Evolutionary conservation across 2,113 vertebrate genomes (phyloP).

Genomic region (Leptobrachium ailaonicum): DNA sequence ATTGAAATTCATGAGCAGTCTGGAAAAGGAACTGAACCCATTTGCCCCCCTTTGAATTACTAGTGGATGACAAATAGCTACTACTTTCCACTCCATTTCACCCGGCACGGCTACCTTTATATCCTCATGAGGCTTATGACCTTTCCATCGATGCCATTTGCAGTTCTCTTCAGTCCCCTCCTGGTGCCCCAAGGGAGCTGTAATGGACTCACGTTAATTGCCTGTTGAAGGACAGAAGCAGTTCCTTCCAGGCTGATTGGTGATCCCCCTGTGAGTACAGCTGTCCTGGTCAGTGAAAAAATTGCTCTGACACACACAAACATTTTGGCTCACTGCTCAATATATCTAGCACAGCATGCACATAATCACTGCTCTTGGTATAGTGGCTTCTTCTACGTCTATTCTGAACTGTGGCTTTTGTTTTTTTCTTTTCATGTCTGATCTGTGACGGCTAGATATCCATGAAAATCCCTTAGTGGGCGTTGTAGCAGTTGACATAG

Average conservation of each 20-base stretch:
- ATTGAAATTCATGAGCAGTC: constrained; percentile 45
- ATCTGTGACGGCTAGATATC: constrained; percentile 54
- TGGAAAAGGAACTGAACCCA: constrained; percentile 53
- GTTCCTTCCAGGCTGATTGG: constrained; percentile 75
- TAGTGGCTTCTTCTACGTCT: constrained; percentile 56
- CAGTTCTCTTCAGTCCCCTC: constrained; percentile 56
- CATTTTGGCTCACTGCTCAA: constrained; percentile 37
- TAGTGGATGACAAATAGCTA: constrained; percentile 76
- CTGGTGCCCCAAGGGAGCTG: constrained; percentile 69
- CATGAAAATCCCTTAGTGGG: constrained; percentile 61
- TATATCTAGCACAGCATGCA: constrained; percentile 52
- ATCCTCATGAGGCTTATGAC: constrained; percentile 75
- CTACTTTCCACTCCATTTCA: constrained; percentile 82
- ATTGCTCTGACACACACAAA: constrained; percentile 68
- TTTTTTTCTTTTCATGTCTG: constrained; percentile 50
- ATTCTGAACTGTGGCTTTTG: constrained; percentile 47
- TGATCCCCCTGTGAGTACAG: constrained; percentile 73
- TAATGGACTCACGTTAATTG: constrained; percentile 83
- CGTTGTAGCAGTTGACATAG: constrained; percentile 56
- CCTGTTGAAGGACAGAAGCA: constrained; percentile 85
- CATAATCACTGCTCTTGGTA: constrained; percentile 56
- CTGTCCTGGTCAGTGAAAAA: constrained; percentile 72
- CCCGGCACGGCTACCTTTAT: constrained; percentile 65
- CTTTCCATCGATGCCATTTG: constrained; percentile 76
- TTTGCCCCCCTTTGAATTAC: constrained; percentile 64